Conservation (phyloP, 1,140 invertebrate species). For the Trialeurodes vaporariorum region DNA sequence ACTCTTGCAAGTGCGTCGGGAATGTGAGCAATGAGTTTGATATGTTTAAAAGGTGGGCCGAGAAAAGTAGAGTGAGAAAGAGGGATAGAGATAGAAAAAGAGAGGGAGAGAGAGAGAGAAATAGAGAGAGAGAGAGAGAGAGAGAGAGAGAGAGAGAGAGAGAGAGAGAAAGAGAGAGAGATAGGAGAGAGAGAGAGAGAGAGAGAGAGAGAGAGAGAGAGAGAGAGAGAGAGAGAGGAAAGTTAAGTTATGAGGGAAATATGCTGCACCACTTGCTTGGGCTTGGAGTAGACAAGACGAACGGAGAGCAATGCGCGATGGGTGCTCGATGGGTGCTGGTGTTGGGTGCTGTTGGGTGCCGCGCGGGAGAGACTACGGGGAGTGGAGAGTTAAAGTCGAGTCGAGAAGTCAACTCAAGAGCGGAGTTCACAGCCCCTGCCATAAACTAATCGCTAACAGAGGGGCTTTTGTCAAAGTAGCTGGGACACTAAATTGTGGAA, state of each 20-base stretch:
- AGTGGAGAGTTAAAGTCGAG: too few species aligned
- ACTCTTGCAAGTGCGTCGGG: neutral
- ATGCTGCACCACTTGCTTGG: neutral
- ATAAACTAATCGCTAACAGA: neutral
- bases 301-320: too few species aligned
- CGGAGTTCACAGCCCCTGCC: too few species aligned
- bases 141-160: neutral
- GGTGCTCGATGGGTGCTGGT: too few species aligned
- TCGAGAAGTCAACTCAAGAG: neutral
- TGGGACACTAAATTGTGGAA: neutral
- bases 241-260: neutral
- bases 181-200: neutral
- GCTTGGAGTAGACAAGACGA: neutral
- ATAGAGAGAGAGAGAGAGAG: neutral
- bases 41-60: neutral
- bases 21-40: neutral
- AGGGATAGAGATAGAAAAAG: neutral
- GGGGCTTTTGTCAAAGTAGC: neutral
- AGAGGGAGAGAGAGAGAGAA: neutral
- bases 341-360: too few species aligned
- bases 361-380: too few species aligned
- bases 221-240: neutral
- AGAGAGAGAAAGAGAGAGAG: neutral
- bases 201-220: neutral
- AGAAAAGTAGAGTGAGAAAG: too few species aligned